Evolutionary conservation across 2,888 invertebrate genomes (phyloP), one percentile per base, ranked within the genome.

Genomic region (Maniola hyperantus): DNA sequence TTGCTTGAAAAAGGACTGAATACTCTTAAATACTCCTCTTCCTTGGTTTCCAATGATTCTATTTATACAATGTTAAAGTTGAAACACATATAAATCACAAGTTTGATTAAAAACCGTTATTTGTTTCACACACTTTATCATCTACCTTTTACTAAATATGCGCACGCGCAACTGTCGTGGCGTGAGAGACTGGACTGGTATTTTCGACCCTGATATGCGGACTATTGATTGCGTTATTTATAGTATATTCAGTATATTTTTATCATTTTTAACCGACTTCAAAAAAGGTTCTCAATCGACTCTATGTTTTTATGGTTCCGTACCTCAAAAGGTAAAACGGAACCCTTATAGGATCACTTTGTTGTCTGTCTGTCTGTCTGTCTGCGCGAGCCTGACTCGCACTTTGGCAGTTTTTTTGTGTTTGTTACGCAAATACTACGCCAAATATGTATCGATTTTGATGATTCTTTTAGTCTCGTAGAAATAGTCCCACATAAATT

Each of bases 21-120:
- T 58, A 15, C 11, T 58, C 18, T 44, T 44, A 42, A 26, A 26
- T 20, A 36, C 34, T n/a, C n/a, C n/a, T n/a, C n/a, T n/a, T n/a
- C 13, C 18, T 42, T 20, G 20, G 34, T 39, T 18, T 55, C 18
- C 55, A 18, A 15, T 39, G 18, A 6, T 8, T 33, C 6, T n/a
- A 33, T n/a, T n/a, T 6, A n/a, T n/a, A 6, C 11, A 33, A 26
- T 36, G 2, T 36, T 15, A 57, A 57, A 57, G 39, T 42, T 13
- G 57, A 57, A 57, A 18, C 11, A 57, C 57, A 51, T 36, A 39
- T 50, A 39, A 51, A 39, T 13, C 61, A 61, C 61, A 61, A 13
- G 50, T 61, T 61, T 61, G 20, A 39, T 61, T 34, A 39, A 51
- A 61, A 61, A 61, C 61, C 50, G 61, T 50, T 61, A 50, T 51